Evolutionary conservation across 2,888 invertebrate species (phyloP).

Genomic region (Euphydryas editha): DNA sequence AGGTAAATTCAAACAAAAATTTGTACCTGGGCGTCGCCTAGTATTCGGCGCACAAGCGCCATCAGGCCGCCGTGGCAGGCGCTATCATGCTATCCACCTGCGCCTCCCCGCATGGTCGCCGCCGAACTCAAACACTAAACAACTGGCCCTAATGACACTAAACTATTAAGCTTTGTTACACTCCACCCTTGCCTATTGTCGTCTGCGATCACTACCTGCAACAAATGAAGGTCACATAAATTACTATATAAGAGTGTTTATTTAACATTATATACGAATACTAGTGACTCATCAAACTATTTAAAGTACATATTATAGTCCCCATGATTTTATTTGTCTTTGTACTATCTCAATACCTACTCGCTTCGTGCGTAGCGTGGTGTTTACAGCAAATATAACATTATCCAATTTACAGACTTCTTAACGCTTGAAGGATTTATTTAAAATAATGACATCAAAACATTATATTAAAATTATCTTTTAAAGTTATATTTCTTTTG

Average conservation of each 20-base stretch:
- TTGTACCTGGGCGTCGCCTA: conserved; percentile 92
- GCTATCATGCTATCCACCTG: conserved; percentile 82
- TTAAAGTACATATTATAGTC: no score
- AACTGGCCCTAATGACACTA: conserved; percentile 46
- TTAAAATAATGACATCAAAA: no score
- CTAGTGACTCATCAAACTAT: no score
- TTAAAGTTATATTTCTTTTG: no score
- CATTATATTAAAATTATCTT: no score
- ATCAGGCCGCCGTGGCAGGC: conserved; percentile 88
- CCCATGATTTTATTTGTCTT: no score
- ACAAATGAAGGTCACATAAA: conserved; percentile 55
- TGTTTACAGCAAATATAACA: no score
- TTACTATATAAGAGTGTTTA: neutral
- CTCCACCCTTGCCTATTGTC: conserved; percentile 48
- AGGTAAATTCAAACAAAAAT: neutral
- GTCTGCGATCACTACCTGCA: conserved; percentile 54
- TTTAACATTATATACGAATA: no score
- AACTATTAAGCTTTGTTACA: conserved; percentile 62
- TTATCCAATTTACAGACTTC: no score
- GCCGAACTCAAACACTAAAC: conserved; percentile 49
- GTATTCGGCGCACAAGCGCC: conserved; percentile 93
- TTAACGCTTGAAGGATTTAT: no score
- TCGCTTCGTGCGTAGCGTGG: no score
- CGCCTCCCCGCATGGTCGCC: conserved; percentile 63
- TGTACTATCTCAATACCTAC: no score